Conservation (phyloP, 2,888 invertebrate genomes). For the Ypsolopha sequella region DNA sequence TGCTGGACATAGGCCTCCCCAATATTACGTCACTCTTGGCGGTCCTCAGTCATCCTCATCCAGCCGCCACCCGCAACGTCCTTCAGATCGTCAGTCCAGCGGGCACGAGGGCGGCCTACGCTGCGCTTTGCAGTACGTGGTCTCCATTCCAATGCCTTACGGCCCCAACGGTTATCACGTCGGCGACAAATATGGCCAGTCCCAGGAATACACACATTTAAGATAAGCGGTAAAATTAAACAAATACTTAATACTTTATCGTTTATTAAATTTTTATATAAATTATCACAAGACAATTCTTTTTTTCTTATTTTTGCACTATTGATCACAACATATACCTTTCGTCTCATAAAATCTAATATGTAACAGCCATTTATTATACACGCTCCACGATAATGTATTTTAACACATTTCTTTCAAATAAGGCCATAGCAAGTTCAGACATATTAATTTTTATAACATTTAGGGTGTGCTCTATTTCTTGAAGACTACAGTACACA, state of each 20-base stretch:
- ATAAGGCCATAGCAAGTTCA: constrained; percentile 51
- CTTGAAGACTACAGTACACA: neutral
- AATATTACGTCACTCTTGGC: too few relatives aligned
- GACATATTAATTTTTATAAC: neutral
- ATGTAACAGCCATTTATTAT: constrained; percentile 52
- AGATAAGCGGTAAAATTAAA: constrained; percentile 9
- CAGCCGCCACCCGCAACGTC: too few relatives aligned
- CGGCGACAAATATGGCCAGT: too few relatives aligned
- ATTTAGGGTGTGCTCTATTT: neutral
- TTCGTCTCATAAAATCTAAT: constrained; percentile 46
- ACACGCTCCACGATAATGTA: constrained; percentile 33
- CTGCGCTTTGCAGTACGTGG: too few relatives aligned
- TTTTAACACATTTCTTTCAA: constrained; percentile 23
- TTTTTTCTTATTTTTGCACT: constrained; percentile 60
- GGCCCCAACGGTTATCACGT: too few relatives aligned
- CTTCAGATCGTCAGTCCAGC: too few relatives aligned
- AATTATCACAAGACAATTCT: constrained; percentile 63
- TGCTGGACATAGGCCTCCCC: too few relatives aligned
- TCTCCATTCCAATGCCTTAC: too few relatives aligned
- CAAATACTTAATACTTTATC: constrained; percentile 52
- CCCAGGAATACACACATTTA: too few relatives aligned
- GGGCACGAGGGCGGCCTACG: too few relatives aligned
- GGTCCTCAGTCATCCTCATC: too few relatives aligned
- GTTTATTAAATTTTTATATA: constrained; percentile 68
- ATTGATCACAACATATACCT: constrained; percentile 65